Evolutionary conservation across 2,797 vertebrate genomes (phyloP), one percentile per base, ranked within the genome.

Genomic region (Rhinogobio ventralis): DNA sequence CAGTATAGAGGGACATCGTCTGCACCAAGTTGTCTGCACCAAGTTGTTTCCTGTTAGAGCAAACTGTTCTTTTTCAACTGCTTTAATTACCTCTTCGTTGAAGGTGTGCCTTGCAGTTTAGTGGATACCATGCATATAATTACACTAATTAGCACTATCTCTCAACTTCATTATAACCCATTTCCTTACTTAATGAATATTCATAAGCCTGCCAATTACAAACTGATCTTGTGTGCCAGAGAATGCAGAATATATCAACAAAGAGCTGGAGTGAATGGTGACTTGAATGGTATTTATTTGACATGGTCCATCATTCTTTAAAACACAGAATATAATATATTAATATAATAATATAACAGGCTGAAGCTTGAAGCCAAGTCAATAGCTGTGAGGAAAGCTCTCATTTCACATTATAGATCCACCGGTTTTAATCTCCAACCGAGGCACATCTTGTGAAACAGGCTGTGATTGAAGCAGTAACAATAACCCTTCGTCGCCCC

Each of bases 41-140:
- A 69, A 84, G 46, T 77, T 77, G n/a, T 57, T 68, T 68, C 15
- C n/a, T 68, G 49, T 36, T 49, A 23, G 46, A 51, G 13, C 4
- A 4, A 67, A 79, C 78, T n/a, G 17, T 71, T 75, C 25, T 66
- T 83, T 73, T 71, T 80, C 82, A 64, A 79, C 69, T 79, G 20
- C 78, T 66, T 80, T 93, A 94, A 94, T 95, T 93, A 92, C 88
- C 88, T 86, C 80, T 82, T 68, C 87, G 91, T 94, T 94, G 90
- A 93, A 89, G 92, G 92, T 94, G 91, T 90, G 89, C 89, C 90
- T 91, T 89, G 91, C 91, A 90, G 91, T 94, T 94, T 94, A 93
- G 91, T 89, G 87, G 89, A 92, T 92, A 90, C 83, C 86, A 66
- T 88, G 82, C 89, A 89, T 92, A 88, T 93, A 93, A 94, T 95